Percentiles rank a stretch among this genome's conserved stretches.
Evolutionary conservation across 2,888 invertebrate species (phyloP).

Genomic region (Deroplatys truncata): DNA sequence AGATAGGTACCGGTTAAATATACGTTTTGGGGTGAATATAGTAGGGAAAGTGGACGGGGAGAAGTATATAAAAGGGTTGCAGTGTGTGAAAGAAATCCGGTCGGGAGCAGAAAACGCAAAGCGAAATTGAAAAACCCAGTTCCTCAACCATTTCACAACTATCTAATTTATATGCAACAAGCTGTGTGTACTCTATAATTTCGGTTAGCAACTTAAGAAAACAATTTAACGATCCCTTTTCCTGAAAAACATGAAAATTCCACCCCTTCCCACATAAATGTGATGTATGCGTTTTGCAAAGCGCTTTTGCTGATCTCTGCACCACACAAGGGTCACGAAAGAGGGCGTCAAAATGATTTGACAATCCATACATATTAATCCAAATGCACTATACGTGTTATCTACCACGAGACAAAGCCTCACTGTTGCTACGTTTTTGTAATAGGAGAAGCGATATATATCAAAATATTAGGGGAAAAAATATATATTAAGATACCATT

Average conservation of each 20-base stretch:
- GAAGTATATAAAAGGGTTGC: not conserved
- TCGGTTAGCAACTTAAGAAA: not conserved
- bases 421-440: too few relatives aligned
- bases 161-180: not conserved
- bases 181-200: not conserved
- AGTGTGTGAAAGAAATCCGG: not conserved
- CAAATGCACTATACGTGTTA: not conserved
- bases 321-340: not conserved
- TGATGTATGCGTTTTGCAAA: not conserved
- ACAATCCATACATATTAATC: not conserved
- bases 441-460: too few relatives aligned
- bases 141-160: not conserved
- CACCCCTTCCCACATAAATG: not conserved
- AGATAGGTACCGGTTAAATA: not conserved
- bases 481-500: too few relatives aligned
- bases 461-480: too few relatives aligned
- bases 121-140: not conserved
- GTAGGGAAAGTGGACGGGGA: not conserved
- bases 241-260: not conserved
- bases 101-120: not conserved
- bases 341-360: not conserved
- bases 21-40: not conserved
- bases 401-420: not conserved
- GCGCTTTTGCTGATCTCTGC: not conserved
- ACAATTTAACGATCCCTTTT: not conserved